Percentiles rank a stretch among this genome's conserved stretches.
These are phyloP conservation scores for Cancer borealis DNA, from an alignment of 2,888 invertebrate species.

Conservation along the genomic window DNA sequence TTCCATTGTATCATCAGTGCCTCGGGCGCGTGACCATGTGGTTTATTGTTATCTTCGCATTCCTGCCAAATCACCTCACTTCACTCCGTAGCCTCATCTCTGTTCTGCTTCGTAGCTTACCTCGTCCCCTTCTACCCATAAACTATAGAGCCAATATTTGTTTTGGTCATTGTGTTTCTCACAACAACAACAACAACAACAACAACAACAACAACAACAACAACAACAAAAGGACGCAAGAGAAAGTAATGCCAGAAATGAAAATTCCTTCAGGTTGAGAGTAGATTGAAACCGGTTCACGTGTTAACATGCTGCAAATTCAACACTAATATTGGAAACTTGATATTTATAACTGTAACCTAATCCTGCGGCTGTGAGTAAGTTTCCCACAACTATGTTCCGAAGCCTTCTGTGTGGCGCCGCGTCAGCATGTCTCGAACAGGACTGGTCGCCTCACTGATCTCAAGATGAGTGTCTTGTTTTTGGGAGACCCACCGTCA, in stretches of 20 bases:
- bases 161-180: neutral
- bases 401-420: neutral
- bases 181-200: too few species aligned
- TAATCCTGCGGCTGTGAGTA: neutral
- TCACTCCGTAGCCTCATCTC: neutral
- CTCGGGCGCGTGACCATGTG: neutral
- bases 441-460: neutral
- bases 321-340: neutral
- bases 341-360: too few species aligned
- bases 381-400: neutral
- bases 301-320: neutral
- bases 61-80: neutral
- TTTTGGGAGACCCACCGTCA: neutral
- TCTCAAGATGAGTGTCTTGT: neutral
- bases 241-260: neutral
- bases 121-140: neutral
- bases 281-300: neutral
- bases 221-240: neutral
- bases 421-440: neutral
- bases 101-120: neutral
- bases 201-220: neutral
- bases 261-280: neutral
- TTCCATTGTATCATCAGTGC: neutral
- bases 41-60: neutral
- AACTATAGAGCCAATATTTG: neutral